Base-by-base conservation (phyloP, 2,888 invertebrate species). In the Acronicta psi region DNA sequence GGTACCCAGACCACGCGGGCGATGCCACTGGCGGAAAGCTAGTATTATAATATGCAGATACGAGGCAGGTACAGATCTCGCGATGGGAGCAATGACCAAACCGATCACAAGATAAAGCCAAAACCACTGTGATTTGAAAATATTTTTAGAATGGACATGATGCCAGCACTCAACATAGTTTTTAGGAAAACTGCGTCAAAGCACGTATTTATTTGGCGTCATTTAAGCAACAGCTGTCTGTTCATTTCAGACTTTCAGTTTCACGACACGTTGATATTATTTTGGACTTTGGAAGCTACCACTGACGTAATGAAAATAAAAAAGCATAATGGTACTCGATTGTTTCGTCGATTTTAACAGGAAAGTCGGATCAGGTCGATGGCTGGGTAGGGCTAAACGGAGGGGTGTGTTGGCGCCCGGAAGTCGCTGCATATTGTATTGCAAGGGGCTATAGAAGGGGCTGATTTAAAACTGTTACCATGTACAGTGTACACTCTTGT, bases 341-440 rank as follows among this genome's bases (percentile, higher is more conserved):
- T 29, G 38, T 43, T 25, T 20, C 38, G 41, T 59, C 29, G 17
- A 53, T 62, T 68, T 67, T 59, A 47, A 29, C 40, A 59, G 67
- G 59, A 68, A 59, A 34, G 18, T 31, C 31, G 10, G 62, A 43
- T 63, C 31, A 11, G 62, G 46, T 63, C 36, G 63, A 43, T 63
- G 50, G n/a, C 44, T 50, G 46, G 67, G 68, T 64, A 60, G 58
- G 72, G 55, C 41, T 25, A 59, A 58, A 41, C 18, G 0, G 11
- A 73, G 58, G 75, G 75, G 75, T 58, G 69, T 51, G 52, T 53
- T 18, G 75, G 67, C 75, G 75, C 51, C 75, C 62, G 64, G 72
- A 73, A 57, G 75, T 69, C 74, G 73, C 40, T 52, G 70, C 62
- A 74, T 74, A 67, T 67, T 73, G 52, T 60, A 75, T 75, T 46